Evolutionary conservation across 2,113 vertebrate species (phyloP), one percentile per base, ranked within the genome.

Genomic region (Albula glossodonta): DNA sequence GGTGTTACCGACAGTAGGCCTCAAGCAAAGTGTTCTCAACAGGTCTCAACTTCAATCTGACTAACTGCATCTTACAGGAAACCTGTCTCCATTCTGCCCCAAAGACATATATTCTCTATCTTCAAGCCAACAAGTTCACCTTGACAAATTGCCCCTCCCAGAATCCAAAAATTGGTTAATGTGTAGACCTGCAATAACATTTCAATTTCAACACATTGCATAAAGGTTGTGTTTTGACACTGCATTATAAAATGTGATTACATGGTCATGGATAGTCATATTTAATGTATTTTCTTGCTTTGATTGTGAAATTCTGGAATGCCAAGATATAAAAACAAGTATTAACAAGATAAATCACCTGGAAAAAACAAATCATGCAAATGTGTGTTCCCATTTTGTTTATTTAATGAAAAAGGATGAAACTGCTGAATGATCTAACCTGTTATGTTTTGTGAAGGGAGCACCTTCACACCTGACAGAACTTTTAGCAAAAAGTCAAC

Each of bases 51-150:
- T 25, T 56, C 80, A 81, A 91, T 90, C 91, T 89, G 90, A 92
- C 88, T 90, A 92, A 91, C 51, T 50, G 17, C 90, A 89, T 91
- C 92, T 83, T 90, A 90, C 91, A 91, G 91, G 91, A 92, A 92
- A 89, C 92, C 89, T 89, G 91, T 83, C 87, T 86, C 63, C 84
- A 89, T 81, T 86, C 85, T 87, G 89, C 80, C 83, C 88, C 91
- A 86, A 83, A 90, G 89, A 84, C 87, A 78, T 80, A 87, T 88
- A 88, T 88, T 87, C 89, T 89, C 86, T 86, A 90, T 90, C 81
- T 90, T 90, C 86, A 79, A 80, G 78, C 70, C 17, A 31, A 81
- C 51, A 22, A 17, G 49, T 70, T 74, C 25, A 31, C 22, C 70
- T 5, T 31, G 70, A 31, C 70, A 74, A 74, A 74, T 74, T 74